Evolutionary conservation across 2,113 vertebrate species (phyloP), one percentile per base, ranked within the genome.

Genomic region (Euleptes europaea): DNA sequence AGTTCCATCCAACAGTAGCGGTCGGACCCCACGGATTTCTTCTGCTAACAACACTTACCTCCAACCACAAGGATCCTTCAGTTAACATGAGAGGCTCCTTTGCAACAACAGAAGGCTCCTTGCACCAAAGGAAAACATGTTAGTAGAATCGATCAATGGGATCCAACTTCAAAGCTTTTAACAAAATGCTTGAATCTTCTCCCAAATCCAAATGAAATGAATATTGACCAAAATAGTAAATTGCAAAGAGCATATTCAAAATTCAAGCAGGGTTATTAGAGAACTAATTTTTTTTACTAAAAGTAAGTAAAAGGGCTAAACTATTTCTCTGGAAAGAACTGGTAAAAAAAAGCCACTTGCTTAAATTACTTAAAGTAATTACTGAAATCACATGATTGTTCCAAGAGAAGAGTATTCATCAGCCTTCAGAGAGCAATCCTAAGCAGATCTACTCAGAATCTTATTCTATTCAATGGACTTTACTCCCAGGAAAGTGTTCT

Each of bases 1-100:
- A 26, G 0, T 47, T n/a, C 13, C 0, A 0, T 7, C 2, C 38
- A 44, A 72, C n/a, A 35, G 60, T 9, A 72, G 60, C 1, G 26
- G 26, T 28, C 28, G 60, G 60, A 60, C 19, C 26, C 60, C 60
- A 26, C 21, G 60, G 60, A 63, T 28, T 63, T 28, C 23, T 28
- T 63, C 60, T 63, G 60, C 60, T 63, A 28, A 63, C 57, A 23
- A 14, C 19, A 23, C 57, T 60, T 60, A 23, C 60, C 60, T 23
- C 21, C 9, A 2, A 23, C 5, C 60, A 63, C 60, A 63, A 9
- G 23, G 60, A 63, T 9, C 26, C 60, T 63, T 63, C 60, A 28
- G 60, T 2, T 28, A 23, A 11, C 60, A 63, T 28, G 26, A 63
- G 60, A 63, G 60, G 60, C 60, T 63, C 60, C 54, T 57, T 57